A percentile compares a stretch with the other conserved stretches of the same genome.
Evolutionary conservation across 2,113 vertebrate species (phyloP).

Genomic region (Anhinga rufa): DNA sequence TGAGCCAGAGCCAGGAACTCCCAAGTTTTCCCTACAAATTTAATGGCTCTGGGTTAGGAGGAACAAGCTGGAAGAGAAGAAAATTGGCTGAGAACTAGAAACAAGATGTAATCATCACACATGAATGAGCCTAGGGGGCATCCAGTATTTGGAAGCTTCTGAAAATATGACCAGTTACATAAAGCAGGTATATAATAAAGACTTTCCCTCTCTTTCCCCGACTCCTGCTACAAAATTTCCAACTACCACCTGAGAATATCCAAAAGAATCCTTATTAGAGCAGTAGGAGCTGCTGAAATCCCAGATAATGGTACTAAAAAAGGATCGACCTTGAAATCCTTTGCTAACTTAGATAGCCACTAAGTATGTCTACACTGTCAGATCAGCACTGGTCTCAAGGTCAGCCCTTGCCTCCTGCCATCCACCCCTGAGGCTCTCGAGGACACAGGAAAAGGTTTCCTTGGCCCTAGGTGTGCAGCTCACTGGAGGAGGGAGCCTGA

Average conservation of each 20-base stretch:
- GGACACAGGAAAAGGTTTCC: neutral
- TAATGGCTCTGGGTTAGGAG: neutral
- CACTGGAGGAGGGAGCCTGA: neutral
- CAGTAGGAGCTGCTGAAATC: neutral
- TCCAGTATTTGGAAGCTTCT: neutral
- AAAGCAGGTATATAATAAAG: neutral
- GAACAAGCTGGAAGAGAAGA: neutral
- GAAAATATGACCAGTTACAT: neutral
- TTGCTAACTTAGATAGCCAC: neutral
- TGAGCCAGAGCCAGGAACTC: conserved; percentile 12
- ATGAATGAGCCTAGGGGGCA: neutral
- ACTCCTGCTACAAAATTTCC: neutral
- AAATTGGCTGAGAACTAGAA: neutral
- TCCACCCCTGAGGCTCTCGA: neutral
- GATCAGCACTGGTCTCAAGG: neutral
- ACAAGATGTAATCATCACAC: neutral
- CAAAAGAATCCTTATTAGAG: neutral
- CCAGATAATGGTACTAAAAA: neutral
- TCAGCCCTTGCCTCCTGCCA: neutral
- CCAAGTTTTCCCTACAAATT: neutral
- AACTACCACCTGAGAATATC: neutral
- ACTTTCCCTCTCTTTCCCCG: neutral
- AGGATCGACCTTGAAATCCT: neutral
- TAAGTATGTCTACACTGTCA: neutral
- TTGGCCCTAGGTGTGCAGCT: neutral